phyloP scores from a whole-genome alignment of 2,797 vertebrate genomes.

The Anas georgica region DNA sequence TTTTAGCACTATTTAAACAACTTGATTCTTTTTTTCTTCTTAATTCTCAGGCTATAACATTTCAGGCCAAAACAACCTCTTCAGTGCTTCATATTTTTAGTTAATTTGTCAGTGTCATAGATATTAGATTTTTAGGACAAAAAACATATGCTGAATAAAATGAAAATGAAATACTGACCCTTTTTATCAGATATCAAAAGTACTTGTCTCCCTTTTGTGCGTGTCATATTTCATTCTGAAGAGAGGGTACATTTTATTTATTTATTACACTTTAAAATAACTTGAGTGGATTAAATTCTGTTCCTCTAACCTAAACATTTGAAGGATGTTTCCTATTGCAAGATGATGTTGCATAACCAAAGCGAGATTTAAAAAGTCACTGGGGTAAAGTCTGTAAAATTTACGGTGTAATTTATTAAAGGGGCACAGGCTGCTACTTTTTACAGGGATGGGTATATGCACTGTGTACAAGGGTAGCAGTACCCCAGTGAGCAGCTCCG shows the following conservation, averaged over 20 bases:
- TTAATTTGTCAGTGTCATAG: neutral
- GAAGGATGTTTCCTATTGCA: constrained; percentile 58
- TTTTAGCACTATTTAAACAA: neutral
- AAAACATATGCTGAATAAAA: constrained; percentile 22
- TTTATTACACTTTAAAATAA: constrained; percentile 45
- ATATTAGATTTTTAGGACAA: constrained; percentile 23
- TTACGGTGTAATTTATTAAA: constrained; percentile 59
- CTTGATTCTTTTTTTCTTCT: neutral
- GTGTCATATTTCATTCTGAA: constrained; percentile 26
- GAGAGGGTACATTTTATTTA: constrained; percentile 50
- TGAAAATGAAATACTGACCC: constrained; percentile 26
- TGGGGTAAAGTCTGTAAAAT: constrained; percentile 57
- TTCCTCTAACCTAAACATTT: constrained; percentile 45
- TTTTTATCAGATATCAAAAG: constrained; percentile 55
- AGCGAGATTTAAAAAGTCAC: constrained; percentile 42
- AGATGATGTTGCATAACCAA: constrained; percentile 29
- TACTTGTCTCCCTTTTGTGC: constrained; percentile 20
- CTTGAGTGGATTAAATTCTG: constrained; percentile 27
- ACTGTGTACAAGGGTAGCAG: neutral
- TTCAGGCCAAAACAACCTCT: neutral
- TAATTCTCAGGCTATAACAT: neutral
- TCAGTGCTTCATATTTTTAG: neutral
- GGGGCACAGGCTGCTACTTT: constrained; percentile 56
- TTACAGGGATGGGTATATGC: neutral
- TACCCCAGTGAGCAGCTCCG: neutral